Percentiles rank a stretch among this genome's conserved stretches.
Evolutionary conservation across 92 coral and sea anemone genomes (phyloP).

Genomic region (Actinernus sp.): DNA sequence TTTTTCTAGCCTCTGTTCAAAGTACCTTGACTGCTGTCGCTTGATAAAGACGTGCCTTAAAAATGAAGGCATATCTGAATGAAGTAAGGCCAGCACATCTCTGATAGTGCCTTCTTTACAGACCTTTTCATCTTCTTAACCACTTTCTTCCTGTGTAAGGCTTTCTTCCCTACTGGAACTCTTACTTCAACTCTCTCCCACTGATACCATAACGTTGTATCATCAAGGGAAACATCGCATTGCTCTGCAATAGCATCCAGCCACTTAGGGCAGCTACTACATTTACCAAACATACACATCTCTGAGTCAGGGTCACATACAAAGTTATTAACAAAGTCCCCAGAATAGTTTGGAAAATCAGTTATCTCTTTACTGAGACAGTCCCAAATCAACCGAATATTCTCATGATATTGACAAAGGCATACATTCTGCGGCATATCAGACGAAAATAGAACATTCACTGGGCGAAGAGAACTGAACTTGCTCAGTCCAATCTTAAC

Average conservation of each 20-base stretch:
- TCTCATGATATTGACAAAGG: conserved; percentile 53
- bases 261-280: conserved; percentile 54
- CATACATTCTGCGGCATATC: conserved; percentile 56
- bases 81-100: conserved; percentile 8
- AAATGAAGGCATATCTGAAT: conserved; percentile 17
- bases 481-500: conserved; percentile 47
- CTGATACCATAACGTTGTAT: conserved; percentile 28
- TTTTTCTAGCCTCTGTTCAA: conserved; percentile 27
- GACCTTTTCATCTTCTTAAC: conserved; percentile 27
- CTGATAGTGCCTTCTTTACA: conserved; percentile 37
- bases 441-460: conserved; percentile 55
- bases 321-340: conserved; percentile 34
- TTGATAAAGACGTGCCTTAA: conserved; percentile 40
- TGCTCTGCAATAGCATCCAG: conserved; percentile 19
- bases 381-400: conserved; percentile 35
- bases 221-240: conserved; percentile 2
- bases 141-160: conserved; percentile 13
- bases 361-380: conserved; percentile 38
- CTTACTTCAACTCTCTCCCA: conserved; percentile 16
- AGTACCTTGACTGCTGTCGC: conserved; percentile 39
- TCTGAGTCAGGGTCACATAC: conserved; percentile 43
- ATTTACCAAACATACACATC: conserved; percentile 54
- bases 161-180: conserved; percentile 7
- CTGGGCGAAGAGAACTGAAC: conserved; percentile 49
- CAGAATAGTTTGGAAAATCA: conserved; percentile 23